phyloP scores from a whole-genome alignment of 2,888 invertebrate species.

The Strigamia crassipes region DNA sequence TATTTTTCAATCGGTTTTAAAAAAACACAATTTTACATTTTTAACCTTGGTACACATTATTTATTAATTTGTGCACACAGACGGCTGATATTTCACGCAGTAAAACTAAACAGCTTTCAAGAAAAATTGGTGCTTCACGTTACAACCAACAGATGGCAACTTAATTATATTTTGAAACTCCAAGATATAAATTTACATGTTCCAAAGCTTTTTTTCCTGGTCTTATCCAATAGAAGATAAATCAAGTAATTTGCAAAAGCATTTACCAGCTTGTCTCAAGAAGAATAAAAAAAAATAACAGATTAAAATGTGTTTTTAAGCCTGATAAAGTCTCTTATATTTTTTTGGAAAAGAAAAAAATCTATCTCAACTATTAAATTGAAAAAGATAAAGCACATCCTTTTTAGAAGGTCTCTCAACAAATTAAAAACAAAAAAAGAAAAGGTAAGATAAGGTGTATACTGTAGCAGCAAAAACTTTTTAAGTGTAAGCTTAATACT shows the following conservation, averaged over 20 bases:
- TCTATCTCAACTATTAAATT: too few relatives aligned
- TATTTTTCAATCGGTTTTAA: background rate
- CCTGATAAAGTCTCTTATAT: too few relatives aligned
- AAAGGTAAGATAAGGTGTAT: too few relatives aligned
- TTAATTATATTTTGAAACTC: background rate
- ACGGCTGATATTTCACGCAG: background rate
- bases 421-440: too few relatives aligned
- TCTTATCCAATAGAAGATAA: background rate
- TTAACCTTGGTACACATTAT: background rate
- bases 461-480: too few relatives aligned
- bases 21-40: background rate
- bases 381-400: too few relatives aligned
- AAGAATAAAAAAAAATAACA: background rate
- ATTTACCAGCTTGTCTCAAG: background rate
- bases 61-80: background rate
- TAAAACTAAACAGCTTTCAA: background rate
- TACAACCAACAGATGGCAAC: background rate
- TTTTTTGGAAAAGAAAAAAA: too few relatives aligned
- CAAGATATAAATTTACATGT: background rate
- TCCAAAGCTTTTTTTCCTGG: background rate
- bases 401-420: too few relatives aligned
- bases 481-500: too few relatives aligned
- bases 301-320: background rate
- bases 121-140: background rate
- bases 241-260: background rate